Evolutionary conservation across 2,113 vertebrate genomes (phyloP), one percentile per base, ranked within the genome.

Genomic region (Pyxicephalus adspersus): DNA sequence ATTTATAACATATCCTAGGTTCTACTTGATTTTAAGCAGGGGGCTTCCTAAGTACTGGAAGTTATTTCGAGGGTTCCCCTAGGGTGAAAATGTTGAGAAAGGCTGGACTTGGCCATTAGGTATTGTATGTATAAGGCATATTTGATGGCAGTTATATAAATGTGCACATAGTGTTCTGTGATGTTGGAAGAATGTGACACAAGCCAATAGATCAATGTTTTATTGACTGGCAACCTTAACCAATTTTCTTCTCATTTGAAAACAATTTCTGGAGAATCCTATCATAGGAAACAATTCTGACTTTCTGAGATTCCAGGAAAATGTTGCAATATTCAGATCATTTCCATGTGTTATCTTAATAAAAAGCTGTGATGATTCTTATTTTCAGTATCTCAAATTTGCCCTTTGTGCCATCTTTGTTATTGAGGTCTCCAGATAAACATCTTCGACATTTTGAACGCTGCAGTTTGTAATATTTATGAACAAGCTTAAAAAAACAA

Each of bases 241-340:
- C 23, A 20, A 23, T 22, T 64, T n/a, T 9, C 38, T 19, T 45
- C 31, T 68, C 77, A 68, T 79, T 34, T 60, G 51, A 20, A 51
- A 79, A 68, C 52, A 68, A 79, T 79, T 79, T 60, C 52, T 79
- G 52, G 29, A 54, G 38, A 20, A 63, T 61, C 55, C 29, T 60
- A 0, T n/a, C 71, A 23, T 22, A 63, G 73, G 22, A 76, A 64
- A 77, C 3, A 23, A 20, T 26, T 23, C 22, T 4, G 4, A 38
- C 17, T 58, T 34, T 68, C 22, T 45, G 3, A 25, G 68, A 60
- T 68, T 58, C 77, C 54, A 26, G 29, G 64, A 65, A 79, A 64
- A 79, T 79, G 77, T 79, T 68, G 77, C 52, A 79, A 79, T 67
- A 64, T 25, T 0, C 77, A 60, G n/a, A 66, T 79, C 52, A 17